Evolutionary conservation across 2,797 vertebrate genomes (phyloP).

Genomic region (Heteromormyrus szaboi): DNA sequence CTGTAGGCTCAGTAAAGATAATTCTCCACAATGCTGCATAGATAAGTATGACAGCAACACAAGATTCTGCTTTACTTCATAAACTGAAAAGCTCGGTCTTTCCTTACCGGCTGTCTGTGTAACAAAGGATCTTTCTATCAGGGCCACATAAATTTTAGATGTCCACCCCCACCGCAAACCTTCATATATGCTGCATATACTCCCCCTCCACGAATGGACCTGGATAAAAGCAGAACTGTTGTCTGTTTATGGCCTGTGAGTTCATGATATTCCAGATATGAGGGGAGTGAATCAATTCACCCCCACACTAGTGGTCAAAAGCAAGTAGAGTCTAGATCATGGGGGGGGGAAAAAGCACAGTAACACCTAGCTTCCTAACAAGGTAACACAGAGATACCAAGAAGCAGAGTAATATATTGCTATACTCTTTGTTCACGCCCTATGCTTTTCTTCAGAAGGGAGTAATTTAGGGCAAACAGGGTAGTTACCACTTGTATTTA

Average conservation of each 20-base stretch:
- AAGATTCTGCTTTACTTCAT: constrained; percentile 31
- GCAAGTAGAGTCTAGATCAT: constrained; percentile 1
- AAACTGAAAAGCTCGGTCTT: constrained; percentile 35
- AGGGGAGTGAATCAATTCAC: not conserved
- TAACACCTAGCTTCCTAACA: not conserved
- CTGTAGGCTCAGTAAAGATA: constrained; percentile 30
- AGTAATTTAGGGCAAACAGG: not conserved
- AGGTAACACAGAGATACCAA: not conserved
- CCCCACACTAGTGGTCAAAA: not conserved
- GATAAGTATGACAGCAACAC: not conserved
- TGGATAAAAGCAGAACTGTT: constrained; percentile 11
- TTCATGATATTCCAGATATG: not conserved
- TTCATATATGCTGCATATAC: constrained; percentile 7
- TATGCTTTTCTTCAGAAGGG: not conserved
- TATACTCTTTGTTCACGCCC: not conserved
- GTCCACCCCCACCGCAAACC: not conserved
- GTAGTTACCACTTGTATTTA: not conserved
- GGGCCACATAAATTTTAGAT: constrained; percentile 37
- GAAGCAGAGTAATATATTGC: not conserved
- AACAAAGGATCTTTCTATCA: constrained; percentile 29
- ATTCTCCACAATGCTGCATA: constrained; percentile 32
- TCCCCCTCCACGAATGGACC: not conserved
- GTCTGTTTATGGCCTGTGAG: not conserved
- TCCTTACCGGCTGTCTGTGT: constrained; percentile 34
- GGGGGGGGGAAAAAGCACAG: not conserved